phyloP scores from a whole-genome alignment of 2,888 invertebrate species.

The Chrysolina americana region DNA sequence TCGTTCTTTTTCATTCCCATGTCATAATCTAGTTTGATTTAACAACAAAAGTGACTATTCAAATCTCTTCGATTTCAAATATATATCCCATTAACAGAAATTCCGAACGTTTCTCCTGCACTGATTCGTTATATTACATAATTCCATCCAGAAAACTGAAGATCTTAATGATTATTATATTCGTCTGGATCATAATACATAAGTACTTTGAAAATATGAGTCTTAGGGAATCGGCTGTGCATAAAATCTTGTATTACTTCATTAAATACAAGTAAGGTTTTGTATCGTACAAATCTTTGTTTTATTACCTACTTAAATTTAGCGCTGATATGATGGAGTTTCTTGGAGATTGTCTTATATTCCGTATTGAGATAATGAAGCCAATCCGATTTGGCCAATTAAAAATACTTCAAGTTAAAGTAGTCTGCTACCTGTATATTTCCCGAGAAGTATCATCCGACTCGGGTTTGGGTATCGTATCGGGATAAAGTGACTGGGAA shows the following conservation, averaged over 20 bases:
- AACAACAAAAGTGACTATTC: too few species aligned
- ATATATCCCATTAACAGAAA: too few species aligned
- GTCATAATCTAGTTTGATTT: too few species aligned
- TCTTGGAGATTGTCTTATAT: conserved; percentile 62
- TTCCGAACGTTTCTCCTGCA: neutral
- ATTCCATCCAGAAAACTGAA: conserved; percentile 18
- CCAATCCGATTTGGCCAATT: conserved; percentile 72
- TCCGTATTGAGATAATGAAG: conserved; percentile 68
- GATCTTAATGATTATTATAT: conserved; percentile 27
- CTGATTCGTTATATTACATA: conserved; percentile 2
- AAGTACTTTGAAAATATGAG: conserved; percentile 35
- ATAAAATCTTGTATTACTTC: conserved; percentile 60
- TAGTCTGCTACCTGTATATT: conserved; percentile 56
- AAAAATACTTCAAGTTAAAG: conserved; percentile 66
- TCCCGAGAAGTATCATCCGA: conserved; percentile 6
- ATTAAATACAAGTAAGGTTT: conserved; percentile 51
- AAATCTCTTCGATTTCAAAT: too few species aligned
- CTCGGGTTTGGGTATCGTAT: neutral
- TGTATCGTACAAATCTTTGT: conserved; percentile 61
- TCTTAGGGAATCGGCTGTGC: conserved; percentile 61
- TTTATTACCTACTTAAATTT: conserved; percentile 55
- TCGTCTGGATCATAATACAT: conserved; percentile 40
- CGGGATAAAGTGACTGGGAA: conserved; percentile 16
- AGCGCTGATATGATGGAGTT: conserved; percentile 54
- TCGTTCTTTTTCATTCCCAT: too few species aligned